Conservation (phyloP, 2,113 vertebrate species). For the Falcunculus frontatus region DNA sequence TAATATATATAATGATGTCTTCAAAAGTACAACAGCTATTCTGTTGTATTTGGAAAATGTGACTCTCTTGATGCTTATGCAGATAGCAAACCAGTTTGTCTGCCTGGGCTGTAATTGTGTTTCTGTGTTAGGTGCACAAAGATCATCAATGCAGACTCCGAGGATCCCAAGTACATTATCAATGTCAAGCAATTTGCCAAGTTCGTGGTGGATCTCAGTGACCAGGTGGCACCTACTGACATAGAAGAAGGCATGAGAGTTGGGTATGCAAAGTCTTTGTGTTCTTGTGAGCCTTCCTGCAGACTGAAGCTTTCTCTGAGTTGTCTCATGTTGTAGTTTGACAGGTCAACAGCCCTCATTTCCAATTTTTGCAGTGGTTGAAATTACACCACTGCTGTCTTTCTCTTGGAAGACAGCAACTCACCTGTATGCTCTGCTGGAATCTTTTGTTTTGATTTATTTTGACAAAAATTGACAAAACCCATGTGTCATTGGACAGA, state of each 20-base stretch:
- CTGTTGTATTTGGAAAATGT: fast-evolving
- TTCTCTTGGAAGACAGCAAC: not conserved
- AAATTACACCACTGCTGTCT: not conserved
- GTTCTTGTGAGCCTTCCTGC: not conserved
- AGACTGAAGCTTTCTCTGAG: not conserved
- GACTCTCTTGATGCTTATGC: not conserved
- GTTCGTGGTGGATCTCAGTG: conserved; percentile 98
- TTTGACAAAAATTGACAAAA: not conserved
- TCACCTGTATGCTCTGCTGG: not conserved
- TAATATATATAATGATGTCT: not conserved
- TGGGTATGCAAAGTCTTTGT: conserved; percentile 77
- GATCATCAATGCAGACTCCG: conserved; percentile 98
- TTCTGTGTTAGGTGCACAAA: conserved; percentile 87
- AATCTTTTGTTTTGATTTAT: not conserved
- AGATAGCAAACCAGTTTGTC: not conserved
- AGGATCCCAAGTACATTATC: conserved; percentile 99
- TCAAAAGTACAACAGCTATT: not conserved
- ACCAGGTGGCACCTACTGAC: conserved; percentile 97
- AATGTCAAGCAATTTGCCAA: conserved; percentile 99
- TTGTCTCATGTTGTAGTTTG: not conserved
- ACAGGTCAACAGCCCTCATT: not conserved
- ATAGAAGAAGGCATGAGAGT: conserved; percentile 99
- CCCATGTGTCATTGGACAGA: fast-evolving
- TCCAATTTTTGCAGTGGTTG: not conserved
- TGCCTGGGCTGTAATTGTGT: not conserved